Percentiles rank a stretch among this genome's conserved stretches.
These are phyloP conservation scores for Leptobrachium ailaonicum DNA, from an alignment of 2,113 vertebrate genomes.

Conservation along the genomic window DNA sequence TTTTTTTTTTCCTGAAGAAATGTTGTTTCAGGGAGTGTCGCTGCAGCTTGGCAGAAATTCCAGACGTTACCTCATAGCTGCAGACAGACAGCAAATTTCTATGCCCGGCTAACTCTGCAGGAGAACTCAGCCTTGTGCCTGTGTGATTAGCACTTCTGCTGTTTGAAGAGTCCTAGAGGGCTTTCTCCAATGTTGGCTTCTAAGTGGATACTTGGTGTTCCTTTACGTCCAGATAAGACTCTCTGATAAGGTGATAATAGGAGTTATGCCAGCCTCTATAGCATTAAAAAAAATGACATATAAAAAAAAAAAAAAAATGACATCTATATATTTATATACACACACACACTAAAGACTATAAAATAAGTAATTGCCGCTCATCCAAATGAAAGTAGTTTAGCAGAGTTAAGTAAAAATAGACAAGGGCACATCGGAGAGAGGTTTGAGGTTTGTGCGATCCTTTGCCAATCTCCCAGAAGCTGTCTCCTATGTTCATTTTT, in stretches of 20 bases:
- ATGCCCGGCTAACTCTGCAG: conserved; percentile 71
- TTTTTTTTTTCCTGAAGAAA: conserved; percentile 63
- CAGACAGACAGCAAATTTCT: conserved; percentile 72
- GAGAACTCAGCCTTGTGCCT: conserved; percentile 62
- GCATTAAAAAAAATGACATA: background rate
- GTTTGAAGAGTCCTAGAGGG: conserved; percentile 63
- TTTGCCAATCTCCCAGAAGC: background rate
- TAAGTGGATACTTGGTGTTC: conserved; percentile 57
- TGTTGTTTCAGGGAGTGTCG: conserved; percentile 71
- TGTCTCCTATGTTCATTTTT: background rate
- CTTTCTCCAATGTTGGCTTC: conserved; percentile 68
- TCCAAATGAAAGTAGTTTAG: too few relatives aligned
- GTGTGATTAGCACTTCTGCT: conserved; percentile 68
- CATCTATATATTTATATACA: background rate
- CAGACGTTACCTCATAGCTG: conserved; percentile 76
- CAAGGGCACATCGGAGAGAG: background rate
- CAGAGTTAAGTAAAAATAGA: background rate
- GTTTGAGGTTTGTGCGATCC: background rate
- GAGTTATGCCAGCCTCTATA: background rate
- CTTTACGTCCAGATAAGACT: conserved; percentile 55
- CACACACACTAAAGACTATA: background rate
- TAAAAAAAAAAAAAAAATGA: too few relatives aligned
- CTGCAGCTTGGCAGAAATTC: conserved; percentile 75
- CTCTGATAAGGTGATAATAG: conserved; percentile 35
- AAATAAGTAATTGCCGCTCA: too few relatives aligned